phyloP scores from a whole-genome alignment of 2,888 invertebrate genomes.

The Rhodophaea formosa region DNA sequence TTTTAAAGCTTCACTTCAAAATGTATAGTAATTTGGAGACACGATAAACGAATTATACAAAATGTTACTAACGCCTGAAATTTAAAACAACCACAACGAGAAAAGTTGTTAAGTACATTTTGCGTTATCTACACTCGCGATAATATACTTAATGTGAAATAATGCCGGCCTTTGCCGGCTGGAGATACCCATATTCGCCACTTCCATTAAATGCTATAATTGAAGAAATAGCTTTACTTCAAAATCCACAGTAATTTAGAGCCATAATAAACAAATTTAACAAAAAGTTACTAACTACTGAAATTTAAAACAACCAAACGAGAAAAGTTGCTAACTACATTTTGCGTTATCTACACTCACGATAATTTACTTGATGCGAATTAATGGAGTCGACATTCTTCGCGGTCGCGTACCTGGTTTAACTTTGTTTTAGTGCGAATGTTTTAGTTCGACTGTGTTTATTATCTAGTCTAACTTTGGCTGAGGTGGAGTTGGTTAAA shows the following conservation, averaged over 20 bases:
- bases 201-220: too few relatives aligned
- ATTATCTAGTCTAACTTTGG: background rate
- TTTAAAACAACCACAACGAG: slow-evolving; percentile 19
- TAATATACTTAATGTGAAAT: slow-evolving; percentile 20
- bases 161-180: too few relatives aligned
- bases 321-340: slow-evolving; percentile 3
- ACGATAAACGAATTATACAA: slow-evolving; percentile 35
- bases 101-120: slow-evolving; percentile 1
- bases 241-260: background rate
- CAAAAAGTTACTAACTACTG: slow-evolving; percentile 18
- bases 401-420: slow-evolving; percentile 1
- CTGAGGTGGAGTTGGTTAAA: background rate
- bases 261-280: slow-evolving; percentile 34
- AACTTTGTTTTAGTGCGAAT: slow-evolving; percentile 1
- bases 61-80: slow-evolving; percentile 1
- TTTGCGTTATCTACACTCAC: slow-evolving; percentile 1
- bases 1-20: too few relatives aligned
- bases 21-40: background rate
- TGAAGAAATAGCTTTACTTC: too few relatives aligned
- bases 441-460: background rate
- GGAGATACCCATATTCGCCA: too few relatives aligned
- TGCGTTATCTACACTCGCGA: background rate
- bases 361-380: slow-evolving; percentile 19
- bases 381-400: slow-evolving; percentile 15
- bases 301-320: slow-evolving; percentile 19